Base-by-base conservation (phyloP, 2,888 invertebrate genomes). In the Lottia scabra region DNA sequence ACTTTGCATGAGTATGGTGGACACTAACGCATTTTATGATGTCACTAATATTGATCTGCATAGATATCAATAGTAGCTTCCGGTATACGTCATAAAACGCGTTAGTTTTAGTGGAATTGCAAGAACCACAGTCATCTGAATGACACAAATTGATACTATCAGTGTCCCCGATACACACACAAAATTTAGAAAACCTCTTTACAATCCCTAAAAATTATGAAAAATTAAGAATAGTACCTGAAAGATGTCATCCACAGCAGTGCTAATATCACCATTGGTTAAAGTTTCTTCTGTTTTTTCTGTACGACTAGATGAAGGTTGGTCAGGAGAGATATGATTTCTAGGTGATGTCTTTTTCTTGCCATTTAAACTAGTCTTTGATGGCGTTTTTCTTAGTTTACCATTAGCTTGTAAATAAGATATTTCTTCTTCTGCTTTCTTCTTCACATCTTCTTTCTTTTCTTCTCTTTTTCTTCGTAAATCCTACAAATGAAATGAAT, bases 391-490 rank as follows among this genome's bases (percentile, higher is more conserved):
- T 19, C 79, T 82, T 13, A 87, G 79, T 79, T 86, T 87, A 19
- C 87, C 87, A 75, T 75, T 81, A 5, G 85, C 85, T 71, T 87
- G 85, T 44, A 88, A 76, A 70, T 78, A 85, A 6, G 80, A 75
- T 43, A 88, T 79, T 75, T 88, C 87, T 72, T 85, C 83, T 46
- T 87, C 88, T 13, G 86, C 87, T 75, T 84, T 84, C 67, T 80
- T 80, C 70, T 87, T 84, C 10, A 83, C 81, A 46, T 85, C 87
- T 68, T 82, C 78, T 67, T 85, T 77, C 72, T 83, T 85, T 68
- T 84, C 84, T 76, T 87, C 85, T 65, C 88, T 77, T 73, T 87
- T 88, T 65, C 80, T 83, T 66, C 87, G 85, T 65, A 88, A 77
- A 64, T 88, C 88, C 89, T 88, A 67, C 13, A 62, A 66, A 45